Percentiles rank a stretch among this genome's conserved stretches.
Conservation (phyloP, 2,888 invertebrate genomes). For the Pseudolycoriella hygida region DNA sequence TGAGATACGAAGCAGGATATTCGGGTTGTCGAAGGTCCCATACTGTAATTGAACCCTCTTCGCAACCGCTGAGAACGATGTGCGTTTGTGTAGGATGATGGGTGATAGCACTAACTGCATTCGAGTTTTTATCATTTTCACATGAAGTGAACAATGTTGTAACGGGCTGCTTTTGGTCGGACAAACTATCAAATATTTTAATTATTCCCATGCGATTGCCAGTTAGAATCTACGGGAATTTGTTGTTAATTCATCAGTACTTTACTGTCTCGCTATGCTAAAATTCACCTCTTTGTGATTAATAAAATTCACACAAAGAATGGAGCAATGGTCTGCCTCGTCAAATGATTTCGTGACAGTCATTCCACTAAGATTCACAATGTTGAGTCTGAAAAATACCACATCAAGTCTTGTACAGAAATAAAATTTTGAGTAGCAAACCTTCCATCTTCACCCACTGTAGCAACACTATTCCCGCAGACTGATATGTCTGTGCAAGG, state of each 20-base stretch:
- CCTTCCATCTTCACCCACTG: slow-evolving; percentile 71
- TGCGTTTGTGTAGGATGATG: slow-evolving; percentile 81
- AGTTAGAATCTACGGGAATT: slow-evolving; percentile 44
- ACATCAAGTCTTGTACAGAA: no score
- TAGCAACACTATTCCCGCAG: slow-evolving; percentile 60
- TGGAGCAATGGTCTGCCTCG: slow-evolving; percentile 64
- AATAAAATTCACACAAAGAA: slow-evolving; percentile 59
- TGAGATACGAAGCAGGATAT: slow-evolving; percentile 65
- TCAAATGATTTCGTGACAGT: slow-evolving; percentile 31
- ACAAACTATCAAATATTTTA: slow-evolving; percentile 74
- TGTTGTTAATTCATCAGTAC: slow-evolving; percentile 7
- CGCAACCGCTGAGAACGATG: slow-evolving; percentile 65
- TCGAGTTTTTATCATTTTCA: slow-evolving; percentile 36
- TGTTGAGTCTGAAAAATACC: no score
- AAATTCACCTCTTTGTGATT: slow-evolving; percentile 37
- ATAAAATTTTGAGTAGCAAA: no score
- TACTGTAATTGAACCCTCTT: slow-evolving; percentile 70
- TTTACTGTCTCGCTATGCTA: no score
- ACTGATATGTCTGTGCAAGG: slow-evolving; percentile 62
- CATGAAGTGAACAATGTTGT: slow-evolving; percentile 58
- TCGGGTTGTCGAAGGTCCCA: slow-evolving; percentile 80
- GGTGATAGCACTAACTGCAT: slow-evolving; percentile 54
- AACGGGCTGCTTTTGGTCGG: slow-evolving; percentile 40
- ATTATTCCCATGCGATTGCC: slow-evolving; percentile 79
- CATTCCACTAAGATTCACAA: background rate